Evolutionary conservation across 2,113 vertebrate genomes (phyloP).

Genomic region (Dicaeum eximium): DNA sequence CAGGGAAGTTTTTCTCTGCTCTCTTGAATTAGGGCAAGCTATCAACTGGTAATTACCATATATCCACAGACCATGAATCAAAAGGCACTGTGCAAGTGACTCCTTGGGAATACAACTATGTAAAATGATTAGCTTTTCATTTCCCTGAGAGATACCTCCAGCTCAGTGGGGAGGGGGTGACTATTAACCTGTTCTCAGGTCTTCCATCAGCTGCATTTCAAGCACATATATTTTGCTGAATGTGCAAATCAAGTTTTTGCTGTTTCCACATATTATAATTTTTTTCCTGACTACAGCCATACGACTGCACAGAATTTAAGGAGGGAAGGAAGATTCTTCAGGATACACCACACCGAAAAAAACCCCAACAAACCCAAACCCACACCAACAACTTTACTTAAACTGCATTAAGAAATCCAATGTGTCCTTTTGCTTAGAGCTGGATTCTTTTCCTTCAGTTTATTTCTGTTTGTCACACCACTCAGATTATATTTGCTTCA

Average conservation of each 20-base stretch:
- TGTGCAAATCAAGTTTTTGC: not conserved
- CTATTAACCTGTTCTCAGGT: not conserved
- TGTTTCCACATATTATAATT: not conserved
- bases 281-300: not conserved
- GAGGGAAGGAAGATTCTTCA: not conserved
- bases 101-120: not conserved
- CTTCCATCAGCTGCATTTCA: not conserved
- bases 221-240: not conserved
- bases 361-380: not conserved
- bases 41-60: not conserved
- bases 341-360: not conserved
- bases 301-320: not conserved
- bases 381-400: not conserved
- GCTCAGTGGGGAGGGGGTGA: not conserved
- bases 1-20: not conserved
- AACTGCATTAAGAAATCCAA: not conserved
- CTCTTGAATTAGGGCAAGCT: not conserved
- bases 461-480: not conserved
- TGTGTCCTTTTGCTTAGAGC: not conserved
- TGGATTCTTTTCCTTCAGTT: not conserved
- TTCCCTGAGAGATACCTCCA: not conserved
- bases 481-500: slow-evolving; percentile 14
- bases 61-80: not conserved
- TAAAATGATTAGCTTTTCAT: not conserved
- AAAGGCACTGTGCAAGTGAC: not conserved